These are phyloP conservation scores for Zaprionus davidi DNA, from an alignment of 1,140 invertebrate species.

Conservation along the genomic window DNA sequence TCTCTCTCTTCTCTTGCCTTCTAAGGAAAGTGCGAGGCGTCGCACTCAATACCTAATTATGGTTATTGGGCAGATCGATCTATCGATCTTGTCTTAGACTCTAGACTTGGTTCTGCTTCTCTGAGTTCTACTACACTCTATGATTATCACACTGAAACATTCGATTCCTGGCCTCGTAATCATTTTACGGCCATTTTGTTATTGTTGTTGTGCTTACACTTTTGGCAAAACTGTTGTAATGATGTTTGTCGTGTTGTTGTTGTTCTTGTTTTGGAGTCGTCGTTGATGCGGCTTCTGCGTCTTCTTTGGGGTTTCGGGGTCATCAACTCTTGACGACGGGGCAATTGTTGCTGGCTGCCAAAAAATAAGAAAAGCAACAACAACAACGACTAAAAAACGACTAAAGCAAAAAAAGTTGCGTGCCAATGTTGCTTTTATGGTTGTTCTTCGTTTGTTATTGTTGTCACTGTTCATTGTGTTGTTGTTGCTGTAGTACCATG, in stretches of 20 bases:
- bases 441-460: slow-evolving; percentile 1
- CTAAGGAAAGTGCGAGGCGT: slow-evolving; percentile 7
- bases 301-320: slow-evolving; percentile 69
- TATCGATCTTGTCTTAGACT: slow-evolving; percentile 8
- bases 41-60: slow-evolving; percentile 26
- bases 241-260: slow-evolving; percentile 29
- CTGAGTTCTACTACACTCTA: not conserved
- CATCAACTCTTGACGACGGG: slow-evolving; percentile 53
- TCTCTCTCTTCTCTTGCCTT: not conserved
- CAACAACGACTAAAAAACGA: slow-evolving; percentile 1
- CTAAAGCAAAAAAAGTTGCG: slow-evolving; percentile 27
- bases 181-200: slow-evolving; percentile 34
- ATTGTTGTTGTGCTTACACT: slow-evolving; percentile 32
- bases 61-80: slow-evolving; percentile 18
- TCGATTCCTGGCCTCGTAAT: slow-evolving; percentile 42
- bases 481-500: slow-evolving; percentile 26
- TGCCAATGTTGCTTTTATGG: slow-evolving; percentile 26
- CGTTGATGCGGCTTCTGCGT: slow-evolving; percentile 32
- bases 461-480: slow-evolving; percentile 7
- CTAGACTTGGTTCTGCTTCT: slow-evolving; percentile 11
- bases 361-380: slow-evolving; percentile 21
- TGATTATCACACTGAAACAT: slow-evolving; percentile 11
- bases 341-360: slow-evolving; percentile 32
- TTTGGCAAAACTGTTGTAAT: slow-evolving; percentile 48
- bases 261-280: slow-evolving; percentile 23